Evolutionary conservation across 2,888 invertebrate genomes (phyloP).

Genomic region (Periphyllus acericola): DNA sequence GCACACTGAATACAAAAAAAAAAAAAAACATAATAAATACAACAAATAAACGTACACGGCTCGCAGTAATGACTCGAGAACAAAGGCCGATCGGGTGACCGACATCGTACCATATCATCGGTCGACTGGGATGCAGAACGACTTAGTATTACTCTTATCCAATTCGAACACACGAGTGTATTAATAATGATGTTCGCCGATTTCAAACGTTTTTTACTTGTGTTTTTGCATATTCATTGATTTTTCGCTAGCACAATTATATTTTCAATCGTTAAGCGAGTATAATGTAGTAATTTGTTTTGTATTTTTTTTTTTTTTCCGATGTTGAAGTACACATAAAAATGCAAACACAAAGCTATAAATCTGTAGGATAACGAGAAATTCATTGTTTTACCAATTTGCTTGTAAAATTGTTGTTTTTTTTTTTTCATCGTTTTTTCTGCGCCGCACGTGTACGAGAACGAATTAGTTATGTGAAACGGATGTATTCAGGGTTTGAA

Average conservation of each 20-base stretch:
- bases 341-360: background rate
- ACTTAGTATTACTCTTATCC: too few species aligned
- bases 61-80: too few species aligned
- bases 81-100: too few species aligned
- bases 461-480: too few species aligned
- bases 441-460: too few species aligned
- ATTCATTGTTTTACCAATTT: background rate
- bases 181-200: too few species aligned
- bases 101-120: too few species aligned
- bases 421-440: background rate
- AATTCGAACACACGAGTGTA: too few species aligned
- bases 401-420: background rate
- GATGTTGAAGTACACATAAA: background rate
- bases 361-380: background rate
- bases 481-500: background rate
- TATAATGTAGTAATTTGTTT: background rate
- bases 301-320: background rate
- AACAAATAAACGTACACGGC: too few species aligned
- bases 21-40: too few species aligned
- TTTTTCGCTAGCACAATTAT: background rate
- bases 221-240: background rate
- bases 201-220: background rate
- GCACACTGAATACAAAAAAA: too few species aligned
- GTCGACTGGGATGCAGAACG: too few species aligned
- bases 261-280: background rate